These are phyloP conservation scores for Mythimna lalbum DNA, from an alignment of 2,888 invertebrate species.

Conservation along the genomic window DNA sequence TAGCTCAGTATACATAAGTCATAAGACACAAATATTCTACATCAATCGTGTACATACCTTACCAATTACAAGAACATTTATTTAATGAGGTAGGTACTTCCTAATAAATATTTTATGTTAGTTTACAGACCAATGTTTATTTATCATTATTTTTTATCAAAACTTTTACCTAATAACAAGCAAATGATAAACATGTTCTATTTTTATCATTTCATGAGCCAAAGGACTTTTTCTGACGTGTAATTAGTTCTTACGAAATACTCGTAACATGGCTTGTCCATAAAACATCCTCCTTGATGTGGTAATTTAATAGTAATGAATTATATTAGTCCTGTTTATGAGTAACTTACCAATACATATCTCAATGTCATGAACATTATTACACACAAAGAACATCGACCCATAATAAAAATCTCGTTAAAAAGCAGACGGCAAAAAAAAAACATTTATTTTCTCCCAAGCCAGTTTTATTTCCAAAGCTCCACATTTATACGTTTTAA, in stretches of 20 bases:
- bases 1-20: slow-evolving; percentile 5
- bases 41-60: slow-evolving; percentile 15
- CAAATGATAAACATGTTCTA: no score
- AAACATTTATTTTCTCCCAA: slow-evolving; percentile 27
- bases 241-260: slow-evolving; percentile 5
- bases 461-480: slow-evolving; percentile 45
- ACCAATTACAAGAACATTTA: slow-evolving; percentile 1
- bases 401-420: slow-evolving; percentile 31
- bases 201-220: slow-evolving; percentile 23
- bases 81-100: slow-evolving; percentile 11
- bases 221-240: slow-evolving; percentile 12
- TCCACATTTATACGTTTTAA: slow-evolving; percentile 41
- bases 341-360: background rate
- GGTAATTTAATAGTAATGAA: slow-evolving; percentile 5
- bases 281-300: slow-evolving; percentile 15
- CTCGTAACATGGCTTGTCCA: background rate
- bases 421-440: slow-evolving; percentile 24
- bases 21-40: slow-evolving; percentile 1
- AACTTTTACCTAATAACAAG: background rate
- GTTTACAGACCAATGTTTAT: slow-evolving; percentile 5
- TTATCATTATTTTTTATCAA: background rate
- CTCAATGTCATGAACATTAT: background rate
- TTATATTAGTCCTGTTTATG: background rate
- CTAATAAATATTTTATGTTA: slow-evolving; percentile 4
- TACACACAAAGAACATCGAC: slow-evolving; percentile 14